Conservation (phyloP, 1,140 invertebrate species). For the Liolophura sinensis region DNA sequence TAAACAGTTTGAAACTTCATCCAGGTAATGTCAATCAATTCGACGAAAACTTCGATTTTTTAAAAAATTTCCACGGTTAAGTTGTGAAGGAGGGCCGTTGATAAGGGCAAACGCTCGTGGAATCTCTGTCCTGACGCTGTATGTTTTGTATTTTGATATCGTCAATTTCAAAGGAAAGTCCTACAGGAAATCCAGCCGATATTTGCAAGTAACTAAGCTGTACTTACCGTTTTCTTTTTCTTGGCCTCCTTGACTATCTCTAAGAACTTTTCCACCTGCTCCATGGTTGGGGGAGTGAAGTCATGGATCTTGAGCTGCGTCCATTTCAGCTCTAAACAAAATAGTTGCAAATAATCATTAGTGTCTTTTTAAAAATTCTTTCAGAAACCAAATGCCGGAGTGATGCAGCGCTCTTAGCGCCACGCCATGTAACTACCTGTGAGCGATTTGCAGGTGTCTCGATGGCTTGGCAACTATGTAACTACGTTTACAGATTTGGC, state of each 20-base stretch:
- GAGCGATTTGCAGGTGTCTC: no score
- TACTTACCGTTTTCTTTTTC: constrained; percentile 33
- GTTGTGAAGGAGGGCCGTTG: no score
- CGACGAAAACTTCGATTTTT: no score
- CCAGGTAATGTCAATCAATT: no score
- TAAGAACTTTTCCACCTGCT: constrained; percentile 71
- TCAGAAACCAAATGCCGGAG: neutral
- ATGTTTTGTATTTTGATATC: no score
- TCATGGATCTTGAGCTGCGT: constrained; percentile 67
- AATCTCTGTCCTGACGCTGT: no score
- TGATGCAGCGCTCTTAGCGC: neutral
- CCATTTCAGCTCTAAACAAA: constrained; percentile 2
- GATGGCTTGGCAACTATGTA: neutral
- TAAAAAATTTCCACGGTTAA: no score
- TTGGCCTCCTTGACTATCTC: constrained; percentile 62
- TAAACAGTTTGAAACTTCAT: no score
- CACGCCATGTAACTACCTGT: no score
- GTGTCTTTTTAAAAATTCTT: neutral
- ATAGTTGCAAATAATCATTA: neutral
- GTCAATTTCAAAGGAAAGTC: no score
- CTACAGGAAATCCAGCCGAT: no score
- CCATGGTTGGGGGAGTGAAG: constrained; percentile 68
- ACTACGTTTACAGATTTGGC: neutral
- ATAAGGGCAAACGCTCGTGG: no score
- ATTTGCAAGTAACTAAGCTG: neutral